Evolutionary conservation across 2,113 vertebrate genomes (phyloP).

Genomic region (Protobothrops mucrosquamatus): DNA sequence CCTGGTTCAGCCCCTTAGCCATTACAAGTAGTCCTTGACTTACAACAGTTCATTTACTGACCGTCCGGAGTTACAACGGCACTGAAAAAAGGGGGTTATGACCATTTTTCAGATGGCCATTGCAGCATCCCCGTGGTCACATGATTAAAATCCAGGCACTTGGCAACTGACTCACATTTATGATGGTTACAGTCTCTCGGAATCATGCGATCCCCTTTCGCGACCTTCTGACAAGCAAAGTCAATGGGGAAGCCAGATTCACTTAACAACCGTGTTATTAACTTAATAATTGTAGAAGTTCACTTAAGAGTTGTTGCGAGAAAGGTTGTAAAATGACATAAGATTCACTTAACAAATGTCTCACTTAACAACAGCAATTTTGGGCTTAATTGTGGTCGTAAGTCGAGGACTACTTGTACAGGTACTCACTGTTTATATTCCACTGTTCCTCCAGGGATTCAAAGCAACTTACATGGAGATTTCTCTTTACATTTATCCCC

Average conservation of each 20-base stretch:
- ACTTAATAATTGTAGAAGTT: background rate
- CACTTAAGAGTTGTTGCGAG: background rate
- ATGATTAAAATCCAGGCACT: too few species aligned
- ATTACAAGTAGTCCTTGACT: too few species aligned
- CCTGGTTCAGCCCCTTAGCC: background rate
- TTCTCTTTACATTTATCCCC: background rate
- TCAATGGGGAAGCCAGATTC: background rate
- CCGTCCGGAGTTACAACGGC: too few species aligned
- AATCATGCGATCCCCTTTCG: background rate
- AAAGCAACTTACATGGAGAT: background rate
- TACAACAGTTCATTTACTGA: too few species aligned
- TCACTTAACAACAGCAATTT: background rate
- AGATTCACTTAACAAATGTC: background rate
- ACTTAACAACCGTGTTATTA: background rate
- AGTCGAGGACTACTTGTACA: background rate
- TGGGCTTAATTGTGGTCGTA: background rate
- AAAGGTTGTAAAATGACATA: background rate
- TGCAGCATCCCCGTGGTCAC: too few species aligned
- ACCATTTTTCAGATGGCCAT: too few species aligned
- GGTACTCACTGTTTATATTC: background rate
- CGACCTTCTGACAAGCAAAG: too few species aligned
- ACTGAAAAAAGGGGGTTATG: too few species aligned
- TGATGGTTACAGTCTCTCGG: too few species aligned
- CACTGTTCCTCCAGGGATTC: background rate
- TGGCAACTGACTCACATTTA: background rate